Conservation (phyloP, 1,140 invertebrate species). For the Diuraphis noxia region DNA sequence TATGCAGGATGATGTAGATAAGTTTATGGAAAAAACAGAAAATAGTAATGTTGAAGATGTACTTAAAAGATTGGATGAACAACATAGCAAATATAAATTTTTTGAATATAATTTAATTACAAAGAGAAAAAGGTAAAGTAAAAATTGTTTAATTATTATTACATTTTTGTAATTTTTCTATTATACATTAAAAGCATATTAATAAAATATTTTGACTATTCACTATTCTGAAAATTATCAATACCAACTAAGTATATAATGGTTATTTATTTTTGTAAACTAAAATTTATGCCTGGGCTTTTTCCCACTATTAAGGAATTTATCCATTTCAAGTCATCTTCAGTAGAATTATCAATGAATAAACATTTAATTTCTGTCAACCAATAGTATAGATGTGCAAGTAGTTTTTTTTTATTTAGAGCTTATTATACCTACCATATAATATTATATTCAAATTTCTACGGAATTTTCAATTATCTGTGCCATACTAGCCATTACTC, state of each 20-base stretch:
- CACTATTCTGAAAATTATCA: neutral
- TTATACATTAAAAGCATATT: neutral
- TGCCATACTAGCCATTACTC: neutral
- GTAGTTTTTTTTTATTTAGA: neutral
- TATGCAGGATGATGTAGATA: slow-evolving; percentile 91
- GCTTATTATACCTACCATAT: neutral
- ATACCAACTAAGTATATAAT: neutral
- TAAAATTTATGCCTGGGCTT: neutral
- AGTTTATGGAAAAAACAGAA: slow-evolving; percentile 83
- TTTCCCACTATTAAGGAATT: neutral
- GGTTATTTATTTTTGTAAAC: neutral
- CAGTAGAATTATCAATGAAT: neutral
- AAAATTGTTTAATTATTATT: neutral
- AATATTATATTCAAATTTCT: neutral
- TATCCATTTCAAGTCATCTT: neutral
- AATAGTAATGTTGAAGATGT: slow-evolving; percentile 83
- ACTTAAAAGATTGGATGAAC: slow-evolving; percentile 83
- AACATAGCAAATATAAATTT: slow-evolving; percentile 94
- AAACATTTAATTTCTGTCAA: neutral
- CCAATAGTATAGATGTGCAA: neutral
- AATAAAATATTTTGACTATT: neutral
- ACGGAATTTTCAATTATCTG: neutral
- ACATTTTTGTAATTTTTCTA: neutral
- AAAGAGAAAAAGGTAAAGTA: slow-evolving; percentile 73
- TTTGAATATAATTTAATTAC: slow-evolving; percentile 89